Conservation (phyloP, 2,888 invertebrate genomes). For the Chelonus formosanus region DNA sequence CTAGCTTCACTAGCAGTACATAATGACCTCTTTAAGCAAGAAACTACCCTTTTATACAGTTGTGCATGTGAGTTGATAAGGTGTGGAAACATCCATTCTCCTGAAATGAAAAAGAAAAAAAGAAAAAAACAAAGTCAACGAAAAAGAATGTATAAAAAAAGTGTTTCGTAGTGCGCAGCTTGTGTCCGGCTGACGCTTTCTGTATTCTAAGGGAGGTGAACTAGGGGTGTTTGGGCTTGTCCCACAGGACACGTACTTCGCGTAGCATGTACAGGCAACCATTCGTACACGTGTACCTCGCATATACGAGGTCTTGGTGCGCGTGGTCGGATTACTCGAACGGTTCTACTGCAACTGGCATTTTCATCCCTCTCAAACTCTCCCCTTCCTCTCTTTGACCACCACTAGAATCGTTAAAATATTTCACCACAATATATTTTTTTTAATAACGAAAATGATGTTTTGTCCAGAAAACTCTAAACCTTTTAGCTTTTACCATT, state of each 20-base stretch:
- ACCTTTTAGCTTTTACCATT: no score
- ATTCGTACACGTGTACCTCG: constrained; percentile 31
- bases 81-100: neutral
- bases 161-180: constrained; percentile 17
- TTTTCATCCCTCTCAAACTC: neutral
- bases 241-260: constrained; percentile 32
- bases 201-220: constrained; percentile 14
- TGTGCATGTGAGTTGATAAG: constrained; percentile 13
- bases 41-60: constrained; percentile 1
- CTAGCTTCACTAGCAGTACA: neutral
- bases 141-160: constrained; percentile 9
- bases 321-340: constrained; percentile 42
- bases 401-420: constrained; percentile 1
- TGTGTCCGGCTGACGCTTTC: constrained; percentile 19
- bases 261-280: constrained; percentile 28
- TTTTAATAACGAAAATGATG: no score
- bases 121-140: neutral
- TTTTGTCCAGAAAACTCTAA: no score
- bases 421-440: constrained; percentile 1
- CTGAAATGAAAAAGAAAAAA: neutral
- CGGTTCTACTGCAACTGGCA: constrained; percentile 31
- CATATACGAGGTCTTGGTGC: constrained; percentile 24
- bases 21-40: constrained; percentile 25
- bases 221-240: constrained; percentile 13
- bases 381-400: neutral